These are phyloP conservation scores for Xylota segnis DNA, from an alignment of 2,888 invertebrate species.

Conservation along the genomic window DNA sequence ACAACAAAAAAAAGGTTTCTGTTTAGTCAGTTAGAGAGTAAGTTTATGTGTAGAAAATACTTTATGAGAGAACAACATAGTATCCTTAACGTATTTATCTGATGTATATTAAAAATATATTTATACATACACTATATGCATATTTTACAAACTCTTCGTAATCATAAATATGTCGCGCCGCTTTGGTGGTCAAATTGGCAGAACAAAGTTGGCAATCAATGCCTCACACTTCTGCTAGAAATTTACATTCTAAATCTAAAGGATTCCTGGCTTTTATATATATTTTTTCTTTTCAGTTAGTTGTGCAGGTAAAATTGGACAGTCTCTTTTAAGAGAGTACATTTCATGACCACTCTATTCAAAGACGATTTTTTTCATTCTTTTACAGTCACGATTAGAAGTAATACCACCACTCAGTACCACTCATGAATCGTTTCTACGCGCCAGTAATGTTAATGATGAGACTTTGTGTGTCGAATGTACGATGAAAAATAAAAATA, in stretches of 20 bases:
- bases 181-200: constrained; percentile 54
- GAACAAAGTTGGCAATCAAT: constrained; percentile 29
- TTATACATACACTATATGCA: constrained; percentile 28
- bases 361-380: background rate
- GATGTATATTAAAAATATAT: constrained; percentile 74
- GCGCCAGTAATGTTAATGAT: constrained; percentile 53
- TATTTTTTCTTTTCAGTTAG: constrained; percentile 1
- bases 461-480: constrained; percentile 51
- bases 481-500: constrained; percentile 65
- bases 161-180: constrained; percentile 53
- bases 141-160: constrained; percentile 64
- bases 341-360: constrained; percentile 16
- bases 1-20: no score
- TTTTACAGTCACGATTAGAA: constrained; percentile 7
- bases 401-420: constrained; percentile 18
- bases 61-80: constrained; percentile 28
- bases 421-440: background rate
- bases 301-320: constrained; percentile 4
- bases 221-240: constrained; percentile 4
- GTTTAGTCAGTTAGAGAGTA: background rate
- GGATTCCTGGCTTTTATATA: background rate
- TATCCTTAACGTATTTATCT: constrained; percentile 41
- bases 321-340: background rate
- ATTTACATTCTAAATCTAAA: constrained; percentile 16
- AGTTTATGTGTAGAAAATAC: constrained; percentile 41